These are phyloP conservation scores for Nibea albiflora DNA, from an alignment of 2,113 vertebrate species.

Conservation along the genomic window DNA sequence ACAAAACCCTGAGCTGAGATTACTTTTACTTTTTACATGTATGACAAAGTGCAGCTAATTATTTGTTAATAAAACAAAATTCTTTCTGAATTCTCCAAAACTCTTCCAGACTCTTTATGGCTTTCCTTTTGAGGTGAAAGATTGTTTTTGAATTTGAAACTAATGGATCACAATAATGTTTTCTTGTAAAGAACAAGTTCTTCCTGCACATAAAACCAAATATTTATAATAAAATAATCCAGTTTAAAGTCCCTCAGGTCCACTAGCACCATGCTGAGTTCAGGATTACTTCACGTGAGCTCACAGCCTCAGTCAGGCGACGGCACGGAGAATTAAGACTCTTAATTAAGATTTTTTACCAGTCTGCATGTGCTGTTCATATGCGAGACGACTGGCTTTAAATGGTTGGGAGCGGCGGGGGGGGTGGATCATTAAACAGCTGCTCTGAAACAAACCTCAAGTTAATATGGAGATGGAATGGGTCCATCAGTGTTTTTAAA, in stretches of 20 bases:
- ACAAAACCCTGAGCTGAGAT: conserved; percentile 50
- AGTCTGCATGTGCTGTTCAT: conserved; percentile 77
- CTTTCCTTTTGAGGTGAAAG: neutral
- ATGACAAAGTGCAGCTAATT: conserved; percentile 37
- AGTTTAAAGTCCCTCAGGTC: neutral
- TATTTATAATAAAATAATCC: neutral
- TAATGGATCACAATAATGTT: neutral
- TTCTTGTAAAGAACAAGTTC: neutral
- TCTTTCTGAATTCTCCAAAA: neutral
- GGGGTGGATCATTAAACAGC: conserved; percentile 74
- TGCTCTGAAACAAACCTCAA: conserved; percentile 70
- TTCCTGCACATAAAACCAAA: neutral
- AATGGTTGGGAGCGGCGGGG: conserved; percentile 32
- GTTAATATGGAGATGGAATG: conserved; percentile 64
- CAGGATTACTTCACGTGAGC: conserved; percentile 76
- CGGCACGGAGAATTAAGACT: conserved; percentile 80
- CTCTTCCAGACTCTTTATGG: neutral
- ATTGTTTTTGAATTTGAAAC: neutral
- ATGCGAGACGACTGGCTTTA: conserved; percentile 72
- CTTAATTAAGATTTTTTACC: conserved; percentile 84
- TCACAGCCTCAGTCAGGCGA: conserved; percentile 79
- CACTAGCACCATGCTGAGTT: conserved; percentile 40
- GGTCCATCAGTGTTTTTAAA: neutral
- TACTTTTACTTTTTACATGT: conserved; percentile 45
- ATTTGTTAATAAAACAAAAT: conserved; percentile 12